Evolutionary conservation across 2,797 vertebrate species (phyloP), one percentile per base, ranked within the genome.

Genomic region (Microhierax caerulescens): DNA sequence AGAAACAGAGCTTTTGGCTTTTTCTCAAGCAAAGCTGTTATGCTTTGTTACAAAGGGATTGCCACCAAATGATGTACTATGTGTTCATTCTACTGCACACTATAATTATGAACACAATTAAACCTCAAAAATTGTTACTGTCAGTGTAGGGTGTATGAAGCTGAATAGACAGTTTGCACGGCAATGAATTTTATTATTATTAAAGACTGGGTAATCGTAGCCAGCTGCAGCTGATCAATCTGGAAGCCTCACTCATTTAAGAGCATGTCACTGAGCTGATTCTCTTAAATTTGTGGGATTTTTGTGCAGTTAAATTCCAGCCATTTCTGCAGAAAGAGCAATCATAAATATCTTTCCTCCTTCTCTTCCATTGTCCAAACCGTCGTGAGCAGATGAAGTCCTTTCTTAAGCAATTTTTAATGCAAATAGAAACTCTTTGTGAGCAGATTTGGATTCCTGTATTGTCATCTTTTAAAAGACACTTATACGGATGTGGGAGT

Each of bases 91-190:
- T 54, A 13, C 24, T 43, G 37, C 50, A 91, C 45, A 32, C 91
- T 91, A 61, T 95, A 95, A 96, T 95, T 95, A 91, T 5, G 4
- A 74, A 47, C 68, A 76, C 61, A 95, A 97, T 80, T 93, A 94
- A 89, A 87, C 23, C 53, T 73, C 94, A 77, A 50, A 92, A 96
- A 84, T 75, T 91, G 76, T 88, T 91, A 64, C 85, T 75, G 65
- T 75, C 56, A 81, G 32, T 93, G 93, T 61, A 88, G n/a, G 41
- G 90, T 54, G 64, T 43, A 72, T 47, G n/a, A 94, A 85, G 36
- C 37, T 91, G 61, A 84, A 95, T 92, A 64, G 43, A 64, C 32
- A 78, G 65, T 83, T 90, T 93, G 48, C 43, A 64, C 13, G 70
- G 34, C 34, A 65, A 68, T 5, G 4, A 39, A 41, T 88, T 95